Conservation (phyloP, 2,797 vertebrate genomes). For the Crocidura indochinensis region DNA sequence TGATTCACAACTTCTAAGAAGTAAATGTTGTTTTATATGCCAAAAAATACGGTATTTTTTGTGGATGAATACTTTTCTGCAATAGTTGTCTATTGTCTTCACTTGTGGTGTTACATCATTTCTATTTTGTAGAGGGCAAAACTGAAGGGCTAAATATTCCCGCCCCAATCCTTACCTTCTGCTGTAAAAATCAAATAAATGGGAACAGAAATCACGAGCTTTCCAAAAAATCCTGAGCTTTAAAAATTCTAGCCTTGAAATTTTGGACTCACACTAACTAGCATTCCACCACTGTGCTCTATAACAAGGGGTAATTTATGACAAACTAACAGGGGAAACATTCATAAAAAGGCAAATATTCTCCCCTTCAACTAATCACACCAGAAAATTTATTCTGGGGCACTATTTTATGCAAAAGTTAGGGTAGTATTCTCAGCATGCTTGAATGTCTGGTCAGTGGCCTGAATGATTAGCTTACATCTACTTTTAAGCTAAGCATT, state of each 20-base stretch:
- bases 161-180: constrained; percentile 6
- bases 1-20: no score
- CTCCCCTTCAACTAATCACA: neutral
- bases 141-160: neutral
- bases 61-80: constrained; percentile 5
- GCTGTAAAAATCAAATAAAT: constrained; percentile 2
- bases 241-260: constrained; percentile 12
- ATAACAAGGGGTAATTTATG: constrained; percentile 21
- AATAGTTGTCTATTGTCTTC: neutral
- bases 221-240: neutral
- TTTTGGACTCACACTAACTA: neutral
- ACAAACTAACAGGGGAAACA: constrained; percentile 1
- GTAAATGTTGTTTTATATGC: no score
- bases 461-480: neutral
- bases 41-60: neutral
- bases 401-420: neutral
- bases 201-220: neutral
- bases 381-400: neutral
- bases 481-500: constrained; percentile 20
- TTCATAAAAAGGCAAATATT: constrained; percentile 10
- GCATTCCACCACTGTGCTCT: neutral
- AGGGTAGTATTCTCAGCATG: neutral
- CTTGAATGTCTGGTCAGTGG: neutral
- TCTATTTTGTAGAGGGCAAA: constrained; percentile 25
- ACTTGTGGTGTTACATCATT: constrained; percentile 18